phyloP scores from a whole-genome alignment of 2,888 invertebrate genomes.

The Drosophila nr. fundita region DNA sequence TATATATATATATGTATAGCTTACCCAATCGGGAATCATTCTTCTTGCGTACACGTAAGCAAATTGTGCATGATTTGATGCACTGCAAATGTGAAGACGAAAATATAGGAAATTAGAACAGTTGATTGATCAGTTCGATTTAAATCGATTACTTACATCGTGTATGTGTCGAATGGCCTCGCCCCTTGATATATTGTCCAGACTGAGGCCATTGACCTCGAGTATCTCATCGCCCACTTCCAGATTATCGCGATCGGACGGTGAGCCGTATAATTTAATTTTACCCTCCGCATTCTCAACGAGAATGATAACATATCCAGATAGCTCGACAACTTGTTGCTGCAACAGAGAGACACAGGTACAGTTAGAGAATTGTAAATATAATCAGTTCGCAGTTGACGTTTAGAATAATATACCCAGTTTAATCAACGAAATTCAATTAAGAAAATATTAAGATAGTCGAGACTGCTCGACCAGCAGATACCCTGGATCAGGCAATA shows the following conservation, averaged over 20 bases:
- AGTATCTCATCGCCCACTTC: conserved; percentile 99
- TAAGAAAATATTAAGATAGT: background rate
- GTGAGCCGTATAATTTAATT: conserved; percentile 96
- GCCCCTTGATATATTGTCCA: conserved; percentile 95
- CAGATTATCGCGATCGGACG: conserved; percentile 96
- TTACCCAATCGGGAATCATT: conserved; percentile 95
- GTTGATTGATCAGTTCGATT: background rate
- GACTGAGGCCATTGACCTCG: conserved; percentile 96
- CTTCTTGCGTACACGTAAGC: conserved; percentile 95
- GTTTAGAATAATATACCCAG: background rate
- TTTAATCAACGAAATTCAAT: background rate
- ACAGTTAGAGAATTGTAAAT: background rate
- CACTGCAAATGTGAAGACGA: conserved; percentile 89
- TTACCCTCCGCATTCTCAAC: conserved; percentile 97
- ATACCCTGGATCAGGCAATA: background rate
- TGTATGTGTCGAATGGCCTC: conserved; percentile 98
- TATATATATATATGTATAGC: conserved; percentile 83
- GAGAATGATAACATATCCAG: conserved; percentile 97
- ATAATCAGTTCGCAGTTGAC: background rate
- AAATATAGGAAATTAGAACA: background rate
- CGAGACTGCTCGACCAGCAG: background rate
- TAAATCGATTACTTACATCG: conserved; percentile 88
- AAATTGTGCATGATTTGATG: conserved; percentile 97
- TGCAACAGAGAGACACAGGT: conserved; percentile 29
- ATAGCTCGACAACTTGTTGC: conserved; percentile 92